A percentile compares a stretch with the other conserved stretches of the same genome.
These are phyloP conservation scores for Orchestia grillus DNA, from an alignment of 1,140 invertebrate species.

Conservation along the genomic window DNA sequence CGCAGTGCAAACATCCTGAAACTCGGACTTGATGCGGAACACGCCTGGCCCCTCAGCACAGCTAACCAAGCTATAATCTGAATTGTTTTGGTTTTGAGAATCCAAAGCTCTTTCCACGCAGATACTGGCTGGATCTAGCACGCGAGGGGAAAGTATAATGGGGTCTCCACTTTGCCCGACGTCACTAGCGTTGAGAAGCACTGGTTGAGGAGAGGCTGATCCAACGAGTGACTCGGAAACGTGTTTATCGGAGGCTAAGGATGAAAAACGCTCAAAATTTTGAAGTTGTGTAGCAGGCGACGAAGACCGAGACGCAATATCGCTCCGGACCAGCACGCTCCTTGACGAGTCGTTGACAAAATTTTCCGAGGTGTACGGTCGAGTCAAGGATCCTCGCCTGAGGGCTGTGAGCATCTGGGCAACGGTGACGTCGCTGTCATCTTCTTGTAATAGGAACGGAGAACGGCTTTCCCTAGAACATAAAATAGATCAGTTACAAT, in stretches of 20 bases:
- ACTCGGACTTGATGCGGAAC: neutral
- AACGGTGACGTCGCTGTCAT: constrained; percentile 33
- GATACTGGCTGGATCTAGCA: neutral
- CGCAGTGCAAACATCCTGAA: neutral
- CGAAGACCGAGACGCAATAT: neutral
- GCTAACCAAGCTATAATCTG: neutral
- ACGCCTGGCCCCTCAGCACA: neutral
- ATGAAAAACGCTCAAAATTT: neutral
- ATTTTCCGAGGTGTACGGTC: neutral
- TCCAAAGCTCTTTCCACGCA: neutral
- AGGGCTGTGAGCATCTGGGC: constrained; percentile 22
- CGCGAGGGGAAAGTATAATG: neutral
- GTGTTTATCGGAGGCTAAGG: neutral
- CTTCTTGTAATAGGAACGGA: constrained; percentile 6
- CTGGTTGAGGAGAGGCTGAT: neutral
- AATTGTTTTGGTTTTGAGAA: neutral
- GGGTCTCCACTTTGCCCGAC: neutral
- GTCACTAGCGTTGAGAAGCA: neutral
- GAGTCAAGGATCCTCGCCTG: constrained; percentile 2
- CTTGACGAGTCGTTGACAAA: neutral
- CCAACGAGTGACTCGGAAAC: neutral
- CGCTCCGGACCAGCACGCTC: neutral
- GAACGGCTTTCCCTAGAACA: neutral
- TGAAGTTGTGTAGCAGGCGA: neutral
- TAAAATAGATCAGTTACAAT: neutral